A percentile compares a stretch with the other conserved stretches of the same genome.
phyloP scores from a whole-genome alignment of 2,797 vertebrate genomes.

The Phrynocephalus forsythii region DNA sequence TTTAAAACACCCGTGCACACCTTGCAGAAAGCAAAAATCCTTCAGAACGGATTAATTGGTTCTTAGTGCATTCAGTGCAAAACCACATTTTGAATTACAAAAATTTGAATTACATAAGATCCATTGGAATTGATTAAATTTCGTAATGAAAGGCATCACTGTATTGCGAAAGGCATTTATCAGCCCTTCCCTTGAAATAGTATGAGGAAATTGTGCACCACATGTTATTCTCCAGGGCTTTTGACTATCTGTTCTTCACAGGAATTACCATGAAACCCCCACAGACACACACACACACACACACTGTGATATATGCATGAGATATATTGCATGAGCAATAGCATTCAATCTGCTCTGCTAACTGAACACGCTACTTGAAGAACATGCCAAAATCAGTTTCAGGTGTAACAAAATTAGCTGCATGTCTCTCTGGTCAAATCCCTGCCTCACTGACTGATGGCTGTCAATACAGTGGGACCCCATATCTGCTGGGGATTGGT shows the following conservation, averaged over 20 bases:
- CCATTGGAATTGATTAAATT: no score
- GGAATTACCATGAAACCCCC: background rate
- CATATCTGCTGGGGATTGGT: no score
- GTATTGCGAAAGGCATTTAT: background rate
- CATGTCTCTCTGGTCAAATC: background rate
- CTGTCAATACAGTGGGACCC: background rate
- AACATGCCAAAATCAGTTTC: background rate
- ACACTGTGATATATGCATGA: background rate
- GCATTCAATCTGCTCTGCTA: background rate
- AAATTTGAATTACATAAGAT: no score
- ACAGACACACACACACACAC: no score
- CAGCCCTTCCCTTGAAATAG: background rate
- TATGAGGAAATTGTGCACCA: background rate
- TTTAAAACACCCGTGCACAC: no score
- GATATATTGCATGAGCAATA: background rate
- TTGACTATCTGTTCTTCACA: background rate
- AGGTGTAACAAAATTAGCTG: background rate
- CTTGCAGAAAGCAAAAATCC: no score
- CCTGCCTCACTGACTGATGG: background rate
- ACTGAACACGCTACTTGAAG: background rate
- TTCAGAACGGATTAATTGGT: no score
- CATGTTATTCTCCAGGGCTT: background rate
- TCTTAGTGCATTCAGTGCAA: no score
- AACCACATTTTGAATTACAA: no score
- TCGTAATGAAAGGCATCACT: no score